Evolutionary conservation across 2,888 invertebrate species (phyloP), one percentile per base, ranked within the genome.

Genomic region (Pollenia amentaria): DNA sequence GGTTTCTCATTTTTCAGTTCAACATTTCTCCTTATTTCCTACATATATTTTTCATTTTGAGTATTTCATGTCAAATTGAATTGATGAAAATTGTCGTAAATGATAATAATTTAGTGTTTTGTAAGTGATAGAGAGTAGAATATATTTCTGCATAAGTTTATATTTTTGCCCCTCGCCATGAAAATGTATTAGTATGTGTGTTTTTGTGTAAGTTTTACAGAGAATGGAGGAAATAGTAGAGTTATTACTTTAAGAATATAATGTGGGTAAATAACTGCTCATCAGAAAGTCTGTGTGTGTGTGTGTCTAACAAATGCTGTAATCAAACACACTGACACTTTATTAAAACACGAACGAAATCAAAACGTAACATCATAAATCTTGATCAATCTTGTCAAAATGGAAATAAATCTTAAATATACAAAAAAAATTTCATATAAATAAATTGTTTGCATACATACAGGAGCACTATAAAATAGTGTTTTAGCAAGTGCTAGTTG

Each of bases 71-170:
- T 87, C 62, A 84, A 87, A 80, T 84, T 84, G 87, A 87, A 81
- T 87, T 87, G 84, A 87, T 87, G 84, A 72, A 87, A 87, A 87
- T 81, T 87, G 87, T 84, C 84, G 72, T 84, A 81, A 87, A 73
- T 84, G 77, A 55, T 18, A 77, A 81, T 77, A 87, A 87, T 87
- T 87, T 64, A 87, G 76, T 84, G 76, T 51, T 73, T 73, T 73
- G 70, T 21, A 11, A 82, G 51, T 21, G 3, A 65, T 42, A 7
- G 38, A 44, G 14, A 42, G 11, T n/a, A 53, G 29, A 16, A 14
- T 8, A 42, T 60, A 65, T 38, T 65, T 76, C 8, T 44, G 40
- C 38, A 46, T 42, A 51, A 62, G 53, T 73, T 67, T 79, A 60
- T 42, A 16, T 44, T 42, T 18, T 14, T 75, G 38, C 40, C 40